A percentile compares a stretch with the other conserved stretches of the same genome.
These are phyloP conservation scores for Dastarcus helophoroides DNA, from an alignment of 2,888 invertebrate species.

Conservation along the genomic window DNA sequence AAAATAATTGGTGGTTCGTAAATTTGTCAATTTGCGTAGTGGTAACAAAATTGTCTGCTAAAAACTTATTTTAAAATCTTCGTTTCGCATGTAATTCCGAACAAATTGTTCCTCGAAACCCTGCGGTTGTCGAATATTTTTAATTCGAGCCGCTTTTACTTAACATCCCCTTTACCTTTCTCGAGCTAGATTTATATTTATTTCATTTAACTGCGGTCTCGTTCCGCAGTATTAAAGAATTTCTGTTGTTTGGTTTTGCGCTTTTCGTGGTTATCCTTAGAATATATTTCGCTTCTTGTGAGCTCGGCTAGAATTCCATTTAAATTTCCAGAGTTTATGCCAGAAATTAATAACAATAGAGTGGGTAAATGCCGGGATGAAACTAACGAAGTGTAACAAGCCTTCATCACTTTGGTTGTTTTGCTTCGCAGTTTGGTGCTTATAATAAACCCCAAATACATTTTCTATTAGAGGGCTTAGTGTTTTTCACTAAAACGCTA, in stretches of 20 bases:
- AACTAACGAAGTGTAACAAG: conserved; percentile 14
- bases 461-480: too few species aligned
- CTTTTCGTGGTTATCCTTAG: background rate
- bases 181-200: background rate
- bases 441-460: background rate
- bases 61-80: too few species aligned
- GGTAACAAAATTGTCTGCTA: too few species aligned
- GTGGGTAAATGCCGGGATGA: conserved; percentile 18
- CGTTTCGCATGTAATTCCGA: too few species aligned
- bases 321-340: conserved; percentile 16
- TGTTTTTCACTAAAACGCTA: too few species aligned
- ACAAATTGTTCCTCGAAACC: too few species aligned
- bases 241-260: background rate
- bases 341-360: conserved; percentile 19
- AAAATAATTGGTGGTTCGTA: too few species aligned
- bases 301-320: conserved; percentile 5
- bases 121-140: too few species aligned
- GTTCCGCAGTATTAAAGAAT: background rate
- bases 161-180: too few species aligned
- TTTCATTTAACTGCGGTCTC: conserved; percentile 1
- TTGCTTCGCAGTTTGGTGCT: background rate
- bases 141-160: too few species aligned
- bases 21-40: too few species aligned
- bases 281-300: background rate
- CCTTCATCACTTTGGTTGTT: background rate